Evolutionary conservation across 1,140 invertebrate genomes (phyloP), one percentile per base, ranked within the genome.

Genomic region (Chrysoperla carnea): DNA sequence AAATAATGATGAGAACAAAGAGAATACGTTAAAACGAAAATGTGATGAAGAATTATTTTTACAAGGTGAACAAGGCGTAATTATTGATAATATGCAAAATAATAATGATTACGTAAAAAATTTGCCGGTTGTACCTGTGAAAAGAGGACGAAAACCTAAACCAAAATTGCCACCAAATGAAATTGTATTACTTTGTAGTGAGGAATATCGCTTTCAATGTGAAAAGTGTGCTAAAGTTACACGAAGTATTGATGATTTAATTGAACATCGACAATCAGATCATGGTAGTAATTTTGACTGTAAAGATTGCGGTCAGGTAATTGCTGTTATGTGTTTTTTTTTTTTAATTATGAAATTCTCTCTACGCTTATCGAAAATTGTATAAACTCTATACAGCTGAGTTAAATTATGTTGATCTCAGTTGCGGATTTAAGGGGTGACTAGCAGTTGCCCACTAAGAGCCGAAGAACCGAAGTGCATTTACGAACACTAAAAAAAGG

Each of bases 261-360:
- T 60, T 39, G 44, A 37, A 11, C 61, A 63, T 45, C 44, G 58
- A 11, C 48, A 53, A 29, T 50, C 48, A 37, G 56, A 61, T 36
- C 59, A 63, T 42, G 60, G 63, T 35, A 60, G 61, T 39, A 63
- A 57, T 13, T 67, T 62, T 50, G 60, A 59, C 37, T 69, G 66
- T 54, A 61, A 67, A 31, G 61, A 65, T 50, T 69, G 66, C 53
- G 63, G 62, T 35, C 63, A 68, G 51, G 61, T 62, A 48, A 31
- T 46, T 36, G 8, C 36, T 59, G 55, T 41, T 59, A 57, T 37
- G n/a, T n/a, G n/a, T n/a, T 39, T 42, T 36, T 39, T 36, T n/a
- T n/a, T n/a, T n/a, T n/a, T n/a, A n/a, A n/a, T n/a, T n/a, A n/a
- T n/a, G n/a, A n/a, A n/a, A n/a, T n/a, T n/a, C n/a, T n/a, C n/a